Evolutionary conservation across 2,888 invertebrate genomes (phyloP), one percentile per base, ranked within the genome.

Genomic region (Venusia cambrica): DNA sequence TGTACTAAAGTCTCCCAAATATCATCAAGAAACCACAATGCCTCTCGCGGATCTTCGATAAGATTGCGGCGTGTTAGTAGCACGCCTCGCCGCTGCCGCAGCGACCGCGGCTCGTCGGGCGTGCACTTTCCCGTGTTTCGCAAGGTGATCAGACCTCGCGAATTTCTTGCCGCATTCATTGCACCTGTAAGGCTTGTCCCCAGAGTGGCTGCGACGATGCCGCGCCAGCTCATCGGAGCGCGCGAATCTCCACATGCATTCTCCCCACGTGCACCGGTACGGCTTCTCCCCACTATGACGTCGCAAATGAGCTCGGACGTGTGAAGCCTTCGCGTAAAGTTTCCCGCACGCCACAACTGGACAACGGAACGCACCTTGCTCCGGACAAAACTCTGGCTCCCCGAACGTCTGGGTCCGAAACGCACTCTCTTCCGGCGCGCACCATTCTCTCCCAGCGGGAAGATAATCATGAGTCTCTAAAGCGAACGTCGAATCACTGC

Each of bases 161-260:
- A 98, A 98, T 44, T 93, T 90, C 76, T 98, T 97, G 26, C 92
- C 90, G 73, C 98, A 98, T 56, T 95, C 90, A 37, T 90, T 89
- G 74, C 98, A 98, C 38, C 93, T 91, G 76, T 98, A 98, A 0
- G 98, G 98, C 73, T 97, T 97, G 44, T 97, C 91, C 0, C 98
- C 98, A 0, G 97, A 97, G 77, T 98, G 98, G n/a, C 97, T 97
- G 46, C 98, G 90, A 31, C 94, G 92, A 72, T 98, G 98, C 8
- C 98, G 90, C 1, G 97, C 96, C 48, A 98, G 79, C 76, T 98
- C 98, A 71, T 98, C 98, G 0, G 97, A 97, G 36, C 98, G 89
- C 7, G 97, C 97, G 84, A 98, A 98, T 52, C 94, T 90, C 97
- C 97, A 98, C 14, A 91, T 91, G 73, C 97, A 98, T 20, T 93